Base-by-base conservation (phyloP, 2,888 invertebrate genomes). In the Mactromeris polynyma region DNA sequence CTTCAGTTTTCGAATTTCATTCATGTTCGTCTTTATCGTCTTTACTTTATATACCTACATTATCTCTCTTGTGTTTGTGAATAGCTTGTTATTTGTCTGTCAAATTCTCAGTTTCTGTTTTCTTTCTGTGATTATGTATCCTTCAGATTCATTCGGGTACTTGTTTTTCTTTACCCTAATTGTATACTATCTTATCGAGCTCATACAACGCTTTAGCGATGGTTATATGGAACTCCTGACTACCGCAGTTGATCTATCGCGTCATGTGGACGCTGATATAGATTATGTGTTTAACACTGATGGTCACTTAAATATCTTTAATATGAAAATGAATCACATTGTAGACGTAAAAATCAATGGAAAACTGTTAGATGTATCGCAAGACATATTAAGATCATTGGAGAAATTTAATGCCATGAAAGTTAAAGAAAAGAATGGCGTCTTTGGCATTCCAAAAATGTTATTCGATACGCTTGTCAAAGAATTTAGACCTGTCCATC, bases 381-480 rank as follows among this genome's bases (percentile, higher is more conserved):
- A 69, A 0, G 83, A 90, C 31, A 40, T 83, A 73, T 31, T 84
- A 40, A 79, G 38, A 58, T 36, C 21, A 33, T 19, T 73, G 2
- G 21, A 31, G 36, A 58, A 6, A 17, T 42, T n/a, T 14, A 19
- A 33, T 2, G 36, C 51, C 7, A 26, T 31, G 4, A 87, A 81
- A 73, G 21, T 87, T 0, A 40, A 58, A 42, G n/a, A 84, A n/a
- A 42, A n/a, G 21, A 69, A 83, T 26, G 88, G 87, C 36, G 33
- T 42, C n/a, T 87, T 81, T 69, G 91, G 87, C 14, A 84, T 91
- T 77, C 91, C 89, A 26, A 89, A 69, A 42, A 77, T 77, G 26
- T 73, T 91, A 7, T 91, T 91, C 69, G 31, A 83, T 7, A 54
- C 42, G n/a, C 31, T 91, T 31, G 85, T 89, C 4, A 36, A 69